phyloP scores from a whole-genome alignment of 2,888 invertebrate genomes.

The Girardia tigrina region DNA sequence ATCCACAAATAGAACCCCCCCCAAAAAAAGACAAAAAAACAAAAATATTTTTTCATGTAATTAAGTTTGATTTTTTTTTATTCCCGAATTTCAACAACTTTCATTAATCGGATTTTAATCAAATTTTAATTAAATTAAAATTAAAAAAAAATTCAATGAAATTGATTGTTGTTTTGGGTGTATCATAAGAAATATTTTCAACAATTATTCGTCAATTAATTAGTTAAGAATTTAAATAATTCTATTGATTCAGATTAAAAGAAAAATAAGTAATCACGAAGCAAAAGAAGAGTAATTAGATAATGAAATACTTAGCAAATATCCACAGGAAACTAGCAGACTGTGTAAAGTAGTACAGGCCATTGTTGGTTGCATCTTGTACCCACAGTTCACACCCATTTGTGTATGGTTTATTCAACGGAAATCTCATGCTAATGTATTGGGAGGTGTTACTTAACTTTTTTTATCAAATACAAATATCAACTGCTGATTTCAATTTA shows the following conservation, averaged over 20 bases:
- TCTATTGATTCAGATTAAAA: constrained; percentile 7
- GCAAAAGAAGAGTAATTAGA: background rate
- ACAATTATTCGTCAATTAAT: constrained; percentile 12
- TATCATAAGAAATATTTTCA: constrained; percentile 14
- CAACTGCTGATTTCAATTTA: constrained; percentile 23
- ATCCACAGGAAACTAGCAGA: constrained; percentile 15
- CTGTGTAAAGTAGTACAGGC: constrained; percentile 20
- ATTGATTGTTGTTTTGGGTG: too few relatives aligned
- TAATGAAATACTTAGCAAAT: constrained; percentile 23
- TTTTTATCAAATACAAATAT: constrained; percentile 18
- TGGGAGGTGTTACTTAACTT: constrained; percentile 23
- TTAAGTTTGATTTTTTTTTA: too few relatives aligned
- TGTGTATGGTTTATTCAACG: constrained; percentile 19
- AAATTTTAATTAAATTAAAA: too few relatives aligned
- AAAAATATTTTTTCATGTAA: too few relatives aligned
- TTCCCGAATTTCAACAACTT: too few relatives aligned
- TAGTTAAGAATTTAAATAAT: constrained; percentile 15
- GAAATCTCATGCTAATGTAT: constrained; percentile 23
- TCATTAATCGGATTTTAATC: too few relatives aligned
- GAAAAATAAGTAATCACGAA: constrained; percentile 14
- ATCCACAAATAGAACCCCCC: too few relatives aligned
- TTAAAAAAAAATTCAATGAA: too few relatives aligned
- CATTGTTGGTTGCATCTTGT: constrained; percentile 15
- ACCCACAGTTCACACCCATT: constrained; percentile 18
- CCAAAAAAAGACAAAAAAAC: too few relatives aligned